Evolutionary conservation across 2,888 invertebrate genomes (phyloP), one percentile per base, ranked within the genome.

Genomic region (Cinara cedri): DNA sequence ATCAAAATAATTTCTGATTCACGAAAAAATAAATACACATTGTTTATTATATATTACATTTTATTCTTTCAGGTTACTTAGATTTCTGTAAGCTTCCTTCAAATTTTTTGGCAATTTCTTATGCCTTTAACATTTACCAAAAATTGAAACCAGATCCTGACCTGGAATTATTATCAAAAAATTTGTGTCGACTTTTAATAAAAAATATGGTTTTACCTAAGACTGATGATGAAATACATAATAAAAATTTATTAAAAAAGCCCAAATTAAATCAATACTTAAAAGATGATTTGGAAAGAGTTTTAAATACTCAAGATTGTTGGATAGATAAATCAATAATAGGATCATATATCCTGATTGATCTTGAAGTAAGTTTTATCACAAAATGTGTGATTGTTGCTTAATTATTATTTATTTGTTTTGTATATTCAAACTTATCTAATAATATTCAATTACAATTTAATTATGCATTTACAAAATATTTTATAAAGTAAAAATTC

Each of bases 121-220:
- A 16, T n/a, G 55, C 19, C 9, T 49, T 68, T 16, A 49, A 68
- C 4, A 57, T 76, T 34, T 76, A 76, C 57, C 66, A 68, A 68
- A 68, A 57, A 76, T 34, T 26, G 6, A 76, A 76, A 76, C 57
- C 4, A 16, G 21, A 49, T 10, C 0, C 34, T 16, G 49, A 49
- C 1, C 3, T 76, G 13, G n/a, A 49, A 49, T 0, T 42, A 2
- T 51, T 51, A 42, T 14, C 4, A 4, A 21, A 16, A 34, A 0
- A 42, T 16, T 63, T 74, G 21, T 74, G 49, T 63, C 34, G 51
- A 34, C 51, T 2, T 51, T 0, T 74, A n/a, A 42, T 21, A 44
- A 55, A 3, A 9, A 42, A 14, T 16, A 1, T 42, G 21, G 1
- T 3, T 0, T 10, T 14, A 66, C 3, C 13, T n/a, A 10, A 42